Evolutionary conservation across 1,140 invertebrate species (phyloP), one percentile per base, ranked within the genome.

Genomic region (Zaprionus tsacasi): DNA sequence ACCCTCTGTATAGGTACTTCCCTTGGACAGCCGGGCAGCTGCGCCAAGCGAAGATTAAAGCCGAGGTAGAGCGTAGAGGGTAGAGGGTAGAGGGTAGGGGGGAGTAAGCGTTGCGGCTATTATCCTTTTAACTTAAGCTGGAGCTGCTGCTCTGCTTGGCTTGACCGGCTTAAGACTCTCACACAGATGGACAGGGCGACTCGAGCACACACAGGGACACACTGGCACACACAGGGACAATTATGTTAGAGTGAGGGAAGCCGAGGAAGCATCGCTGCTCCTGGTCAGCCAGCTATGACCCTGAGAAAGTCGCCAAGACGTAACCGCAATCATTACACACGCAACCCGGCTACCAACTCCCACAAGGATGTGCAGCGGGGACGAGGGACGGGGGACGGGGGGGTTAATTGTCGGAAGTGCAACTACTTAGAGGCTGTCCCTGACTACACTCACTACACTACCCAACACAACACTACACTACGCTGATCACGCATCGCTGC

Each of bases 291-390:
- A 87, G 61, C 83, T 88, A 83, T 88, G 83, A 89, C 83, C 70
- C 80, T 88, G 85, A 88, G 83, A 88, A 86, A 72, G 70, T 69
- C 17, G 21, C 36, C n/a, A 45, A 13, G 64, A 69, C 60, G 63
- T 59, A 78, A 88, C 83, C 83, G 83, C 85, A 88, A 88, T 88
- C 83, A 88, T 88, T 88, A 78, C 83, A 58, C 70, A 72, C 73
- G 56, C 76, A 81, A 73, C 69, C 30, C 45, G 10, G 40, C 54
- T 38, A 36, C 43, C 11, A 48, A 56, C 79, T 68, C 79, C 54
- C 79, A 76, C 79, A 56, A 48, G 43, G 40, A 55, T 40, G 64
- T 45, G 65, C 57, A 56, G 57, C 57, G 68, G 57, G 1, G 21
- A 1, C 1, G 21, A 2, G 21, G 21, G 21, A 21, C 1, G 1